Percentiles rank a stretch among this genome's conserved stretches.
Evolutionary conservation across 2,888 invertebrate species (phyloP).

Genomic region (Notodonta ziczac): DNA sequence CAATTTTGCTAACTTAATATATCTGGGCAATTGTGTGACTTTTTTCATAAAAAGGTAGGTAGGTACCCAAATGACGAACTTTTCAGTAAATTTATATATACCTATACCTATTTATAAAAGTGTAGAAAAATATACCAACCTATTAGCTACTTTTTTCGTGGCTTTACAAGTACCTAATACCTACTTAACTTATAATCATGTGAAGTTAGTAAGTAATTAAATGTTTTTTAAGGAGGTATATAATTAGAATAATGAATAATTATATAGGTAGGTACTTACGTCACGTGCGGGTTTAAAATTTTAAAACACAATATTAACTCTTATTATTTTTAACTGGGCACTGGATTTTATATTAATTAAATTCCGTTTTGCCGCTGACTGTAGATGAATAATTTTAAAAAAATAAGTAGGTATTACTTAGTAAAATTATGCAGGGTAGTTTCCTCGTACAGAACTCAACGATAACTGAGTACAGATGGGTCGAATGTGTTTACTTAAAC

Average conservation of each 20-base stretch:
- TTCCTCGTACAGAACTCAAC: slow-evolving; percentile 25
- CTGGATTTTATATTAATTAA: background rate
- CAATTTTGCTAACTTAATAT: too few species aligned
- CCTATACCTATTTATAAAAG: too few species aligned
- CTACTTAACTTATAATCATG: too few species aligned
- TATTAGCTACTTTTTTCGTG: too few species aligned
- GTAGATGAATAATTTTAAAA: background rate
- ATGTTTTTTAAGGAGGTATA: too few species aligned
- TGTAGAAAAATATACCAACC: too few species aligned
- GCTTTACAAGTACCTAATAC: too few species aligned
- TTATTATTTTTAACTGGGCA: background rate
- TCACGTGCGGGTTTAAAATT: background rate
- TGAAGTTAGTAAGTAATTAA: too few species aligned
- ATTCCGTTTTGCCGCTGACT: background rate
- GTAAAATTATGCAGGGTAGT: slow-evolving; percentile 23
- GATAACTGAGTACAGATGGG: slow-evolving; percentile 34
- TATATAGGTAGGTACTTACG: slow-evolving; percentile 19
- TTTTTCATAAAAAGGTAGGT: background rate
- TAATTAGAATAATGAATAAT: background rate
- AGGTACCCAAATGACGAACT: too few species aligned
- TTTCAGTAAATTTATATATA: too few species aligned
- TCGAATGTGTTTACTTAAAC: slow-evolving; percentile 40
- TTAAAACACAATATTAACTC: background rate
- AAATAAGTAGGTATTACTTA: background rate
- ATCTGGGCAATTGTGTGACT: too few species aligned